These are phyloP conservation scores for Apodemus sylvaticus DNA, from an alignment of 2,113 vertebrate species.

Conservation along the genomic window DNA sequence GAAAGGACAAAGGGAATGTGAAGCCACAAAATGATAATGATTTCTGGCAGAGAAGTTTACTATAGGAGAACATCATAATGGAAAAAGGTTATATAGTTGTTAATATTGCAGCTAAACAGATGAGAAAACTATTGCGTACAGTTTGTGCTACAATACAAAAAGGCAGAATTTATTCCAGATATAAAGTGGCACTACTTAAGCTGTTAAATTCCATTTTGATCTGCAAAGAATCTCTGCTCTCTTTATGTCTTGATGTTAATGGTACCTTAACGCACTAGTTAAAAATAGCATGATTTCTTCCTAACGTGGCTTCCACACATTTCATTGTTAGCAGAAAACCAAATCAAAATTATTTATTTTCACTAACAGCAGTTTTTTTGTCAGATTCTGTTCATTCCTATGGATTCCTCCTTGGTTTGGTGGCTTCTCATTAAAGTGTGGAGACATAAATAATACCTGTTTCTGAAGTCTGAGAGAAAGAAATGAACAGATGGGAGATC, in stretches of 20 bases:
- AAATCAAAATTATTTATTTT: conserved; percentile 55
- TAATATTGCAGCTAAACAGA: not conserved
- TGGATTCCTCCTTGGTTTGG: conserved; percentile 24
- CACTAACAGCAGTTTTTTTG: conserved; percentile 14
- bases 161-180: conserved; percentile 6
- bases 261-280: not conserved
- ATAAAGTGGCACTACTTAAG: not conserved
- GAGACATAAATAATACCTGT: conserved; percentile 24
- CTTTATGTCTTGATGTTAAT: not conserved
- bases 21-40: not conserved
- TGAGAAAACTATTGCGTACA: not conserved
- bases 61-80: too few species aligned
- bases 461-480: conserved; percentile 57
- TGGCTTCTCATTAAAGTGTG: conserved; percentile 21
- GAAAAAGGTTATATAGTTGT: not conserved
- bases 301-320: not conserved
- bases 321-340: conserved; percentile 51
- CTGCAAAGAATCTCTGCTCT: not conserved
- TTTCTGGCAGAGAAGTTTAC: too few species aligned
- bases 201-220: not conserved
- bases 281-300: not conserved
- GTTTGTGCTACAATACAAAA: not conserved
- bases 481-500: conserved; percentile 66
- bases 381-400: conserved; percentile 52
- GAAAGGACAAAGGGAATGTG: not conserved